Evolutionary conservation across 1,140 invertebrate species (phyloP), one percentile per base, ranked within the genome.

Genomic region (Mizuhopecten yessoensis): DNA sequence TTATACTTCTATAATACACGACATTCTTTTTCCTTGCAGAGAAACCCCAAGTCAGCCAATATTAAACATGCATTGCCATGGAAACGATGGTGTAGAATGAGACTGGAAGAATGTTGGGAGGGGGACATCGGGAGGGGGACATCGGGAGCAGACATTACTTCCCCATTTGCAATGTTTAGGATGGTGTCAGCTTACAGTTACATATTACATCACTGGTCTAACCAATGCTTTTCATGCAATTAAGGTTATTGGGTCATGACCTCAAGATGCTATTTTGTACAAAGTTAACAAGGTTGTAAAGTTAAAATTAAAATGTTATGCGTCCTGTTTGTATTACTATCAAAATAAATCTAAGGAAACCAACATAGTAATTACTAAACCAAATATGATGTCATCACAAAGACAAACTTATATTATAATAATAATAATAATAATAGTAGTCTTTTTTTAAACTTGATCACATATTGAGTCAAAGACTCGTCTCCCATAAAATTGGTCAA

Each of bases 51-150:
- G n/a, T n/a, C n/a, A n/a, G 57, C n/a, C n/a, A 3, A 39, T 39
- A 7, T 39, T 13, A 17, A n/a, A 75, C 57, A 75, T 75, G 57
- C 57, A 75, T 75, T 5, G n/a, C 57, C 57, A 75, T 75, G 57
- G 57, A 1, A 75, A 75, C 57, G n/a, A 17, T 9, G n/a, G 17
- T 57, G 45, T 57, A 57, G 45, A 57, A 9, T 57, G 45, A 75
- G 57, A n/a, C 23, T 29, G n/a, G 57, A 75, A n/a, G 57, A 29
- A 75, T 75, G n/a, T 75, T 75, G 57, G 57, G n/a, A 75, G 57
- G 57, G 57, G 57, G 57, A 29, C 23, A 75, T 75, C 29, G 57
- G 57, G n/a, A 75, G 57, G 57, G 57, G 57, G 57, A 29, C 23
- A 75, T 75, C n/a, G 29, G 3, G 0, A 75, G 57, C n/a, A n/a